Evolutionary conservation across 2,888 invertebrate species (phyloP).

Genomic region (Tetragonisca angustula): DNA sequence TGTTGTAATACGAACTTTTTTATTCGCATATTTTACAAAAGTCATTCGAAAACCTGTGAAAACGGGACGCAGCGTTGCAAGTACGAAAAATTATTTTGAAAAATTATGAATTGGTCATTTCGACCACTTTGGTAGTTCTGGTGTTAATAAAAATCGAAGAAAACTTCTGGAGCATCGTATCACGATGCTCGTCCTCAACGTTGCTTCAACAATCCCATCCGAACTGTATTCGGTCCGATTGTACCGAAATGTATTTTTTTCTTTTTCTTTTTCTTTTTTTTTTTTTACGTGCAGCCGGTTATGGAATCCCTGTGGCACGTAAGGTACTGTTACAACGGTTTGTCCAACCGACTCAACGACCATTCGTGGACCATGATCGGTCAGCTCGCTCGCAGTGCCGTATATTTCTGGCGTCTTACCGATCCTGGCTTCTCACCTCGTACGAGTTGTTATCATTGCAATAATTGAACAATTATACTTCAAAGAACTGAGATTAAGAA

Average conservation of each 20-base stretch:
- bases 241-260: constrained; percentile 36
- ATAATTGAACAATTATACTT: too few relatives aligned
- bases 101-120: too few relatives aligned
- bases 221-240: constrained; percentile 26
- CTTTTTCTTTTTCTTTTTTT: too few relatives aligned
- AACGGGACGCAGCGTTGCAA: too few relatives aligned
- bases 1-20: too few relatives aligned
- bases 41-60: too few relatives aligned
- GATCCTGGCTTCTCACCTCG: too few relatives aligned
- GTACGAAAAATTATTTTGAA: too few relatives aligned
- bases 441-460: too few relatives aligned
- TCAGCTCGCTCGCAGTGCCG: constrained; percentile 28
- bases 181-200: background rate
- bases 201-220: constrained; percentile 3
- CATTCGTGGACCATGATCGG: constrained; percentile 54
- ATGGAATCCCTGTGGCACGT: constrained; percentile 60
- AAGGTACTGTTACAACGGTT: constrained; percentile 66
- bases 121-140: too few relatives aligned
- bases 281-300: constrained; percentile 56
- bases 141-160: background rate
- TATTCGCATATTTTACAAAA: too few relatives aligned
- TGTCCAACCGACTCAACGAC: constrained; percentile 47
- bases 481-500: too few relatives aligned
- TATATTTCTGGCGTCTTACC: constrained; percentile 9
- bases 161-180: background rate